Evolutionary conservation across 2,113 vertebrate species (phyloP), one percentile per base, ranked within the genome.

Genomic region (Vidua macroura): DNA sequence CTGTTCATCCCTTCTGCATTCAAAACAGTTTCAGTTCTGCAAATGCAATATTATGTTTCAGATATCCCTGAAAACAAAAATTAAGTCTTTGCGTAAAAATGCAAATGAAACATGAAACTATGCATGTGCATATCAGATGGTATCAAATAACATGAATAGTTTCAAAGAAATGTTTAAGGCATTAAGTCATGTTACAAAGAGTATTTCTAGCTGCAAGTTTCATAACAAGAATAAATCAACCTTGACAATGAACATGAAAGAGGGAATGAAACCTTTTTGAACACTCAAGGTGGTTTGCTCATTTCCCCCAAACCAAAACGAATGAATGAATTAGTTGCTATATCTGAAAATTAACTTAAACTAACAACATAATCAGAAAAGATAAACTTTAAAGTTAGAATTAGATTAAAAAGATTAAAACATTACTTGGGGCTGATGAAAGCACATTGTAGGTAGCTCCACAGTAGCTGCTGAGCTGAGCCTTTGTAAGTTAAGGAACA

Each of bases 101-200:
- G 67, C 24, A 81, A 90, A 86, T 35, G 68, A 78, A 94, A 83
- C 63, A 18, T 21, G 60, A 70, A 95, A 88, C 76, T 53, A 53
- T 52, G 90, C 46, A 70, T n/a, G 85, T 8, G 11, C 25, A 10
- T 43, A 86, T 88, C 79, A 93, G 83, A 81, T 37, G 46, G 68
- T n/a, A 92, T 88, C 88, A 84, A 86, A 35, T 87, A 90, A 74
- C 73, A 78, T 41, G 55, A 70, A 49, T 2, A 41, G 49, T 96
- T 95, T 95, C 91, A 95, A 93, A 96, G 78, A 93, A 74, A 92
- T 95, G 53, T 91, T 91, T 91, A 53, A 94, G 24, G 90, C 70
- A 93, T 94, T 88, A 92, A 93, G 92, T 93, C 77, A 94, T n/a
- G n/a, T 84, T 83, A 77, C 0, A 1, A 81, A 52, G 48, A 90